phyloP scores from a whole-genome alignment of 2,888 invertebrate species.

The Spisula solida region DNA sequence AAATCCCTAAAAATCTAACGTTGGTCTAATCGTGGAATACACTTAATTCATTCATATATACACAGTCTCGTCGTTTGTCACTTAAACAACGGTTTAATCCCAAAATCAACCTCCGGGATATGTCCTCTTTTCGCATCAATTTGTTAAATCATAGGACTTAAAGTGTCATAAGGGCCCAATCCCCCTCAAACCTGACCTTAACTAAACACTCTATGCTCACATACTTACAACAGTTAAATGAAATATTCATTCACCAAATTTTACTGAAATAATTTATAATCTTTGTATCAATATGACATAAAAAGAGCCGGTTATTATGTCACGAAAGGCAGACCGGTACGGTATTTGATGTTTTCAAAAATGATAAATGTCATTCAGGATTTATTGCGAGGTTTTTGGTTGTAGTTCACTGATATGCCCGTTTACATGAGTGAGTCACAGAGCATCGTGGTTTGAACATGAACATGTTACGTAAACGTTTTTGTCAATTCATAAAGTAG shows the following conservation, averaged over 20 bases:
- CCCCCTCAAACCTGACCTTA: neutral
- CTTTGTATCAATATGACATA: constrained; percentile 35
- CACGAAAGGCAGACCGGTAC: constrained; percentile 10
- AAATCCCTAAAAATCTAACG: neutral
- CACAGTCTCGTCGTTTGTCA: neutral
- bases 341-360: constrained; percentile 34
- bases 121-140: neutral
- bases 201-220: neutral
- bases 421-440: neutral
- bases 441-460: neutral
- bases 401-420: neutral
- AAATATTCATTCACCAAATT: constrained; percentile 39
- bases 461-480: neutral
- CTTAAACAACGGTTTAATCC: neutral
- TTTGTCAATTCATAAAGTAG: constrained; percentile 9
- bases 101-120: neutral
- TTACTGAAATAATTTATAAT: constrained; percentile 46
- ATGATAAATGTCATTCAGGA: constrained; percentile 48
- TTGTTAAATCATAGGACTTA: neutral
- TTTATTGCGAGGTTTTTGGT: constrained; percentile 28
- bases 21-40: neutral
- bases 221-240: constrained; percentile 25
- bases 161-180: constrained; percentile 3
- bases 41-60: neutral
- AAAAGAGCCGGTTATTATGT: constrained; percentile 4